These are phyloP conservation scores for Stichodactyla mertensii DNA, from an alignment of 64 coral and sea anemone genomes.

Conservation along the genomic window DNA sequence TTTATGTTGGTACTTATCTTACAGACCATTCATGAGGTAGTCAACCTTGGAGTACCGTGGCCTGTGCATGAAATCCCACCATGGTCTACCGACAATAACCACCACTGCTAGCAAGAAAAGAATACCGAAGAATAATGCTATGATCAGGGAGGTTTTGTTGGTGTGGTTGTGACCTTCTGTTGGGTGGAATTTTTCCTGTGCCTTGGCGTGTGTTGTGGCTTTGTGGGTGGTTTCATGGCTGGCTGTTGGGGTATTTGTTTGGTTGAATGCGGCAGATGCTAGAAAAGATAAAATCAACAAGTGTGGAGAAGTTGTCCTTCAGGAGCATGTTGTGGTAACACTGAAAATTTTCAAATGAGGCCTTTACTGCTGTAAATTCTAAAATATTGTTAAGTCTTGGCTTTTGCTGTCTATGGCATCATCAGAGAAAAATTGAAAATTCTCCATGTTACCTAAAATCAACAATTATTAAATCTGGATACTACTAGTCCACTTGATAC, in stretches of 20 bases:
- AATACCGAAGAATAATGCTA: conserved; percentile 77
- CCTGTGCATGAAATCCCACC: conserved; percentile 71
- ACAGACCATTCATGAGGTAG: conserved; percentile 90
- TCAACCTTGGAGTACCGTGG: conserved; percentile 92
- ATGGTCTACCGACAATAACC: conserved; percentile 70
- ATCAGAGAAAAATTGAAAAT: too few relatives aligned
- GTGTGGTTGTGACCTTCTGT: conserved; percentile 47
- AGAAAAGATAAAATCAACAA: not conserved
- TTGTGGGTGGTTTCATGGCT: not conserved
- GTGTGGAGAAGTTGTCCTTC: not conserved
- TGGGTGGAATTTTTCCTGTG: not conserved
- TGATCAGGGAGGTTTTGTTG: conserved; percentile 58
- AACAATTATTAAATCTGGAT: too few relatives aligned
- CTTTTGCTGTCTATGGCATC: too few relatives aligned
- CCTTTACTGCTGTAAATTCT: too few relatives aligned
- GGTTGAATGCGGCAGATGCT: not conserved
- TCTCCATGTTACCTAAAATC: too few relatives aligned
- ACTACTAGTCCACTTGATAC: too few relatives aligned
- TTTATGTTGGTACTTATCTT: not conserved
- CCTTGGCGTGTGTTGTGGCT: not conserved
- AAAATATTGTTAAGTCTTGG: too few relatives aligned
- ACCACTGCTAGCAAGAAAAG: conserved; percentile 79
- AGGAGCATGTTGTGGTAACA: too few relatives aligned
- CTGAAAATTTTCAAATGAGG: too few relatives aligned
- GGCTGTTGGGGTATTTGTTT: not conserved